phyloP scores from a whole-genome alignment of 2,113 vertebrate species.

The rabbit (Oryctolagus cuniculus) region DNA sequence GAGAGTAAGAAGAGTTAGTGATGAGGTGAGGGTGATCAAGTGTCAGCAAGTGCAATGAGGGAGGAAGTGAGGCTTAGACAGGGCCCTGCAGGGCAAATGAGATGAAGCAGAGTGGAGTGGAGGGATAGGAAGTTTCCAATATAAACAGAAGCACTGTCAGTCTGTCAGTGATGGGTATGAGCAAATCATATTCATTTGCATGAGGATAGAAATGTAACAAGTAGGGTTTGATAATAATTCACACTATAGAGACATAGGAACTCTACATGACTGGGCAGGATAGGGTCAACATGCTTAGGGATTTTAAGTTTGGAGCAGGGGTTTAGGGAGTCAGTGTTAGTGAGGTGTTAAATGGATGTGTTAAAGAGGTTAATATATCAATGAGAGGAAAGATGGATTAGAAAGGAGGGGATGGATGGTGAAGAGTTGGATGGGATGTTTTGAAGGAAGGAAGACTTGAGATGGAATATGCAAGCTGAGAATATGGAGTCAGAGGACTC shows the following conservation, averaged over 20 bases:
- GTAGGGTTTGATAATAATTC: neutral
- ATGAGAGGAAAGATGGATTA: neutral
- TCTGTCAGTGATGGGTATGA: neutral
- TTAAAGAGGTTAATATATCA: neutral
- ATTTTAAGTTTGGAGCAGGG: constrained; percentile 5
- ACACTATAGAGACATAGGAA: neutral
- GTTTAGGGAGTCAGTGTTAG: neutral
- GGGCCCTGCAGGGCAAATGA: neutral
- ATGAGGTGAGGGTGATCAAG: neutral
- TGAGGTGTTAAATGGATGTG: neutral
- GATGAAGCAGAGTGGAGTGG: neutral
- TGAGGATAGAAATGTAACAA: neutral
- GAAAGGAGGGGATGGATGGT: neutral
- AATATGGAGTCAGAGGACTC: neutral
- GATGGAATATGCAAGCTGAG: neutral
- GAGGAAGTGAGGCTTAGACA: neutral
- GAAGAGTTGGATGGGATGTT: neutral
- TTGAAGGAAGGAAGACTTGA: neutral
- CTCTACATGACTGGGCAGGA: neutral
- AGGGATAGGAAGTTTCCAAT: neutral
- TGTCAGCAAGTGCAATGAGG: neutral
- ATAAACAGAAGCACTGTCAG: neutral
- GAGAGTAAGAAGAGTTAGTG: constrained; percentile 4
- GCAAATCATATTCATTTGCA: neutral
- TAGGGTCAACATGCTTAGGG: neutral